A percentile compares a stretch with the other conserved stretches of the same genome.
Evolutionary conservation across 92 coral and sea anemone genomes (phyloP).

Genomic region (Phenganax stokvisi): DNA sequence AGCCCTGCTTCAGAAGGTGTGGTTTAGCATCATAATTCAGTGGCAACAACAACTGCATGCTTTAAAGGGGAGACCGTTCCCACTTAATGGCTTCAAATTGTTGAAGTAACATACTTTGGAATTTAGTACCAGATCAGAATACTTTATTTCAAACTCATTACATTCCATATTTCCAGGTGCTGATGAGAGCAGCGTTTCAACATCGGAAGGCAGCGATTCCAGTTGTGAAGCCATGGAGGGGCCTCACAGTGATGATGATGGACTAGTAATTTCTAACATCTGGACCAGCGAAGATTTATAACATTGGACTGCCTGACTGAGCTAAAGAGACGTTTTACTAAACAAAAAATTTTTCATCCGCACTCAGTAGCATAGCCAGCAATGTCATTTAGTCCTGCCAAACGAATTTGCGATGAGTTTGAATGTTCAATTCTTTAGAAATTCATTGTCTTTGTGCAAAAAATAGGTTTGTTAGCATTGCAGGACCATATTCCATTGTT

Average conservation of each 20-base stretch:
- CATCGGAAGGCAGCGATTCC: conserved; percentile 31
- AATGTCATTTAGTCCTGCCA: no score
- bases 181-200: conserved; percentile 26
- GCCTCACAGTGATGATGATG: conserved; percentile 83
- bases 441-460: no score
- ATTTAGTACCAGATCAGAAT: neutral
- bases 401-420: no score
- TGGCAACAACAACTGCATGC: no score
- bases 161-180: neutral
- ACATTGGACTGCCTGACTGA: conserved; percentile 31
- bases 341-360: neutral
- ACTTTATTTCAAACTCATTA: neutral
- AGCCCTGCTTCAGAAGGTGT: conserved; percentile 18
- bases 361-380: no score
- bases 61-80: no score
- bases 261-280: conserved; percentile 73
- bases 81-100: no score
- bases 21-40: neutral
- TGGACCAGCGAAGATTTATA: conserved; percentile 20
- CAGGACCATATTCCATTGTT: no score
- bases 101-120: no score
- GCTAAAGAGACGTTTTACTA: neutral
- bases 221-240: conserved; percentile 72
- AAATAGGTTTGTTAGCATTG: no score
- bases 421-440: no score